Conservation (phyloP, 2,797 vertebrate genomes). For the Furcifer pardalis region DNA sequence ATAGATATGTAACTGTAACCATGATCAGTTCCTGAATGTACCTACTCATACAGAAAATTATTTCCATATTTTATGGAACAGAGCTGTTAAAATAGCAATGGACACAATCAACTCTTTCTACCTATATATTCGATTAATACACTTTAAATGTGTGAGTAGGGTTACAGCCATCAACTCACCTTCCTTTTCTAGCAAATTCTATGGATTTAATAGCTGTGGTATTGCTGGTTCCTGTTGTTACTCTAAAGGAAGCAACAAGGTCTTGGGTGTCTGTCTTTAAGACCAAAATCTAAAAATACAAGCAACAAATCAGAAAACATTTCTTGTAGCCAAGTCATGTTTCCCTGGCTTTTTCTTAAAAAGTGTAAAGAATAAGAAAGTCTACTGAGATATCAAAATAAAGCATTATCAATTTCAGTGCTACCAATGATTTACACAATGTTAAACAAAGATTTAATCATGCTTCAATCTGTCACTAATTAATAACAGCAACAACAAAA, state of each 20-base stretch:
- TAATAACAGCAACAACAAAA: background rate
- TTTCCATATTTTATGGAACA: background rate
- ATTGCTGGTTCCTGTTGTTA: constrained; percentile 99
- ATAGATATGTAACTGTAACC: background rate
- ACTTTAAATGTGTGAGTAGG: background rate
- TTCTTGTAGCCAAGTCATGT: accelerated
- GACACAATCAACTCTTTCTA: background rate
- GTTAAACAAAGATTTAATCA: background rate
- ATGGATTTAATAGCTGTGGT: constrained; percentile 98
- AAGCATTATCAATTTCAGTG: constrained; percentile 4
- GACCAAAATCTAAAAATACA: constrained; percentile 88
- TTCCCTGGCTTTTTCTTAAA: too few relatives aligned
- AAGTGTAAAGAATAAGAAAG: constrained; percentile 12
- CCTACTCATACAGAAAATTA: background rate
- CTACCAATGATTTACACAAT: constrained; percentile 20
- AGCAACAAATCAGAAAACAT: constrained; percentile 47
- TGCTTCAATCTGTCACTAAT: background rate
- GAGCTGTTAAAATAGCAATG: background rate
- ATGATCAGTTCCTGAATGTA: background rate
- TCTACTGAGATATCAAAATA: constrained; percentile 17
- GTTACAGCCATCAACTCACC: constrained; percentile 77
- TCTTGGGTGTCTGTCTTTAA: constrained; percentile 95
- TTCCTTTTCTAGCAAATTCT: constrained; percentile 96
- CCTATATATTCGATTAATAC: background rate
- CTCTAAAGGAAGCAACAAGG: constrained; percentile 95